Evolutionary conservation across 2,888 invertebrate genomes (phyloP), one percentile per base, ranked within the genome.

Genomic region (Mechanitis messenoides): DNA sequence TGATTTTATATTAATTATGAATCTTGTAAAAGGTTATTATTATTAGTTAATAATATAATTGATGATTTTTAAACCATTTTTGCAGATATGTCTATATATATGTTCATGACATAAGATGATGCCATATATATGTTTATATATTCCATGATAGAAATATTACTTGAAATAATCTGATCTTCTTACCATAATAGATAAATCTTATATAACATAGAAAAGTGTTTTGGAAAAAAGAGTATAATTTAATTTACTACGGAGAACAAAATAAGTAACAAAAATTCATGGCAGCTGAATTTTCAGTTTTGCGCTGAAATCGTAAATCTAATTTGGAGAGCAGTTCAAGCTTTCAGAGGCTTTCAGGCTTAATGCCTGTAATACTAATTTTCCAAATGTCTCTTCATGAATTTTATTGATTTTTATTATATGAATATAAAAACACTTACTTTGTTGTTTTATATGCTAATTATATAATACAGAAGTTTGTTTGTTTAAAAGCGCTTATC

Each of bases 281-380:
- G 31, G 31, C 50, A 31, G 7, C 31, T 50, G 31, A 31, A 50
- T 50, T 50, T 50, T 50, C 50, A 31, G 50, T 50, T 50, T 50
- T 31, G 11, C 50, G 31, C 31, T 50, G 50, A 50, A 50, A 50
- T 50, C 50, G 31, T 50, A 50, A 50, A 50, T 50, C 31, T 50
- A 50, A 50, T 50, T 50, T 50, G 31, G 7, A 31, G 50, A 28
- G 31, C 50, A 50, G 28, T 31, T 50, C 50, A 31, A 31, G 31
- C 50, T 31, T 11, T 50, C 7, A 31, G 50, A 50, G 28, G 31
- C 31, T 50, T 50, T 31, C 9, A 2, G 50, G 50, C 11, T 31
- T 50, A 50, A 50, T 50, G 7, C 9, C 9, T 50, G 9, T 50
- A 7, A 50, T 50, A 31, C 9, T 50, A 9, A 50, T 50, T 31